Percentiles rank a stretch among this genome's conserved stretches.
phyloP scores from a whole-genome alignment of 2,797 vertebrate species.

The Furcifer pardalis region DNA sequence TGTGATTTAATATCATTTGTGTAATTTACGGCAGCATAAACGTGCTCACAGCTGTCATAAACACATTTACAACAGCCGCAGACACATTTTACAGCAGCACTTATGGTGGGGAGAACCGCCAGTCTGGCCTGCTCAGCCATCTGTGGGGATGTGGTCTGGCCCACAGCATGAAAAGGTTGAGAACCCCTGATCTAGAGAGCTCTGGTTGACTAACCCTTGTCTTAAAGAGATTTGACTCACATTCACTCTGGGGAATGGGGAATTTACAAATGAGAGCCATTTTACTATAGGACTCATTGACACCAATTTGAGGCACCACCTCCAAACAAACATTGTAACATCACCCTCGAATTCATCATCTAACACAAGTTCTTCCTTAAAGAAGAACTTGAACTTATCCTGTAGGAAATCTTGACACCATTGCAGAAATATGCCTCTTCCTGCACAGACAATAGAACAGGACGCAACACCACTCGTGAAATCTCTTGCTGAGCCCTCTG shows the following conservation, averaged over 20 bases:
- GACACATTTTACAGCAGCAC: no score
- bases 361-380: neutral
- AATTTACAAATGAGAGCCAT: conserved; percentile 4
- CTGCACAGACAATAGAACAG: neutral
- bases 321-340: neutral
- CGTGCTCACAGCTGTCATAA: no score
- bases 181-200: no score
- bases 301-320: neutral
- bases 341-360: neutral
- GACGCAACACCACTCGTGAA: conserved; percentile 15
- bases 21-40: no score
- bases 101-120: no score
- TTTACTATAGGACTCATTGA: neutral
- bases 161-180: no score
- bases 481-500: neutral
- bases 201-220: no score
- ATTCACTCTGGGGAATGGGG: neutral
- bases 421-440: accelerated
- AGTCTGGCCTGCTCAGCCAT: no score
- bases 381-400: neutral
- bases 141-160: no score
- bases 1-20: no score
- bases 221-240: neutral
- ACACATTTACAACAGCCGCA: no score
- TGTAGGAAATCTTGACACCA: neutral